Evolutionary conservation across 2,113 vertebrate species (phyloP).

Genomic region (Pungitius pungitius): DNA sequence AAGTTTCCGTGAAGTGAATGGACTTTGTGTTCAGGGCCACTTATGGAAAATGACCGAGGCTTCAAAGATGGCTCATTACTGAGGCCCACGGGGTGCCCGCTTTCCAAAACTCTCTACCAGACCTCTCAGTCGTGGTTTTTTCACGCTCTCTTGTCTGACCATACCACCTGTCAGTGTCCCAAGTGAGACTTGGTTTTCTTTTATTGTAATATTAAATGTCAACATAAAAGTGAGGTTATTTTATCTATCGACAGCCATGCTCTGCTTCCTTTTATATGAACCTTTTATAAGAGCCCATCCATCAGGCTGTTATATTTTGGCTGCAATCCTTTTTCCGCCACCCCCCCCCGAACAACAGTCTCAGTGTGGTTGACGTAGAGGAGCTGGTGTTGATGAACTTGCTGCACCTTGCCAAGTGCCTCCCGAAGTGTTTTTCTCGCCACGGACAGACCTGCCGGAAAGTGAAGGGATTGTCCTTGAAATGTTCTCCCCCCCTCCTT

Average conservation of each 20-base stretch:
- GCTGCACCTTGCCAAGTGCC: constrained; percentile 51
- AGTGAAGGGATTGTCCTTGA: constrained; percentile 63
- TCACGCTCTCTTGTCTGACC: constrained; percentile 2
- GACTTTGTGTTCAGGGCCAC: constrained; percentile 61
- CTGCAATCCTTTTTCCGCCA: constrained; percentile 33
- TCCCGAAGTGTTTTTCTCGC: constrained; percentile 60
- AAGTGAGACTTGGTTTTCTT: constrained; percentile 25
- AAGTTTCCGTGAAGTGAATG: constrained; percentile 65
- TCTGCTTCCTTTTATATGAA: constrained; percentile 23
- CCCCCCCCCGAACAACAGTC: constrained; percentile 14
- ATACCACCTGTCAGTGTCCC: constrained; percentile 1
- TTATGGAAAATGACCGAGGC: constrained; percentile 55
- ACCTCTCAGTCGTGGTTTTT: constrained; percentile 39
- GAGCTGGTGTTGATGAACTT: constrained; percentile 67
- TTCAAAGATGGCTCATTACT: constrained; percentile 57
- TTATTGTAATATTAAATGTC: constrained; percentile 36
- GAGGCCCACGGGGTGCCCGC: constrained; percentile 33
- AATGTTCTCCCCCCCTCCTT: constrained; percentile 47
- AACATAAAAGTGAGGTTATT: constrained; percentile 29
- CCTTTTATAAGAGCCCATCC: constrained; percentile 6
- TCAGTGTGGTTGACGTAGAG: constrained; percentile 54
- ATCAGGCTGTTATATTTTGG: constrained; percentile 26
- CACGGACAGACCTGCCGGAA: constrained; percentile 58
- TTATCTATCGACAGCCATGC: constrained; percentile 19
- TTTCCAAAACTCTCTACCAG: constrained; percentile 26